Evolutionary conservation across 1,140 invertebrate species (phyloP), one percentile per base, ranked within the genome.

Genomic region (Drosophila ohnishii): DNA sequence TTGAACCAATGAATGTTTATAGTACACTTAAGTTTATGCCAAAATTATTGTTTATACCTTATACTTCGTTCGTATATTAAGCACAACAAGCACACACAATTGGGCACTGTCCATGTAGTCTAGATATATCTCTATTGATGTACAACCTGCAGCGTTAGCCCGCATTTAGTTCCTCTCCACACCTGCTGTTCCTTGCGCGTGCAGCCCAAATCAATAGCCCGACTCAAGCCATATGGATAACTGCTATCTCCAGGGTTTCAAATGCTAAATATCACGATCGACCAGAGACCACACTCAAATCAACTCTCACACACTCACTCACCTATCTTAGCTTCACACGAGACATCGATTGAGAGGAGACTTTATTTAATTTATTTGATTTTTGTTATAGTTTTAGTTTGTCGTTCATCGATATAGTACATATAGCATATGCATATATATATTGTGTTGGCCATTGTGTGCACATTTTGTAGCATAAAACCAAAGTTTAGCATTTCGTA

Each of bases 401-500:
- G 37, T 55, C 60, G 78, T 76, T 76, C 63, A 72, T 40, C 69
- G 57, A 69, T 69, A 71, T 71, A 71, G 61, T 71, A 71, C 65
- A 71, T 70, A 71, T 58, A 71, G 62, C 66, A 59, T 75, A 75
- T 37, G 25, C 13, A 51, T 34, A 19, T 22, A 53, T 53, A 55
- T 76, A 76, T 76, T 76, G 80, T 86, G 82, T 86, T 86, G 83
- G 83, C 82, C 82, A 86, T 86, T 87, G 83, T 87, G 83, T 86
- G 82, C 83, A 86, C 83, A 86, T 76, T 85, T 37, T 87, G 80
- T 87, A 87, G 84, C 84, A 87, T 89, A 87, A 87, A 87, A 87
- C 84, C 84, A 87, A 87, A 87, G 84, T 84, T 87, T 87, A 87
- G 84, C 80, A 87, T 87, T 87, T 87, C 84, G 84, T 84, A 84